Base-by-base conservation (phyloP, 35 echinoderm and acorn worm genomes). In the Ophioderma brevispina region DNA sequence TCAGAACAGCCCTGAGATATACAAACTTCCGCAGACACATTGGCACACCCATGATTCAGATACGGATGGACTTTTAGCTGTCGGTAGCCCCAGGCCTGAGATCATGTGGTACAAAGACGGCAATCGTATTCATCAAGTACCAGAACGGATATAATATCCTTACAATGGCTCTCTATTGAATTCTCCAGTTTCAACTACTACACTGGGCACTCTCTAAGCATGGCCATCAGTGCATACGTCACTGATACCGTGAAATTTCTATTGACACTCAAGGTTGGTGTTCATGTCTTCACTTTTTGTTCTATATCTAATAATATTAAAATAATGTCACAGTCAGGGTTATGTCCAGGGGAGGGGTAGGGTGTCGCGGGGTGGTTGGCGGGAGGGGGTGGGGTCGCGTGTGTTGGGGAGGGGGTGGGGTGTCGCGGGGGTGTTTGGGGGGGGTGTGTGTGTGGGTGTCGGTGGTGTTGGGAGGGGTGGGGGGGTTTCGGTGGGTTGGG, bases 221-320 rank as follows among this genome's bases (percentile, higher is more conserved):
- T 64, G 33, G 97, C 94, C 1, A 30, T 79, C 28, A 99, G 92
- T 78, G 85, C 92, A 37, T 86, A 63, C 28, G 97, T 93, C 1
- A 95, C 84, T 42, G 94, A 82, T 56, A 90, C 94, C 3, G 43
- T 90, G 56, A 89, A n/a, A 78, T 93, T 1, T 52, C 64, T 40
- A 78, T 99, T 25, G 90, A 95, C 76, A 95, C 93, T 13, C 94
- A 93, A 88, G 91, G 97, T 99, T n/a, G n/a, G n/a, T n/a, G n/a
- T n/a, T n/a, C n/a, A n/a, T n/a, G n/a, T n/a, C n/a, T n/a, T n/a
- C n/a, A n/a, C n/a, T n/a, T n/a, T n/a, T n/a, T n/a, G n/a, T n/a
- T n/a, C n/a, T n/a, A n/a, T n/a, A n/a, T n/a, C n/a, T n/a, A n/a
- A n/a, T n/a, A n/a, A n/a, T n/a, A n/a, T n/a, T n/a, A n/a, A n/a